Conservation (phyloP, 2,888 invertebrate genomes). For the Ophion costatus region DNA sequence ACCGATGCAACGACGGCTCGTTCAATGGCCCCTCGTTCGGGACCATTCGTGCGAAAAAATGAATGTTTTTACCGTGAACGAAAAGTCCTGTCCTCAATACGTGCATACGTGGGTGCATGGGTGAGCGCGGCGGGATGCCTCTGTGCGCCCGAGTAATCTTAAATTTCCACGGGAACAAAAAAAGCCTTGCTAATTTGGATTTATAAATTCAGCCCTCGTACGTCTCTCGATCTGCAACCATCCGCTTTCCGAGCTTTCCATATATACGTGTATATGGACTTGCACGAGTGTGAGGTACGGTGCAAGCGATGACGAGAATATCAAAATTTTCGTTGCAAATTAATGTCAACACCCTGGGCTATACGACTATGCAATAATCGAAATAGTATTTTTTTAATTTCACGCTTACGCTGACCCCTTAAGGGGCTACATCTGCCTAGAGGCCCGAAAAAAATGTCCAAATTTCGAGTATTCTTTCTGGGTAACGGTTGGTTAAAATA, state of each 20-base stretch:
- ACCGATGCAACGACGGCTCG: slow-evolving; percentile 52
- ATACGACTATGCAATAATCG: no score
- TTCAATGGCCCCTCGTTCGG: slow-evolving; percentile 45
- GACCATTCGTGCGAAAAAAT: slow-evolving; percentile 62
- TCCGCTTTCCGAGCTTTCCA: background rate
- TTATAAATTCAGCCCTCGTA: slow-evolving; percentile 11
- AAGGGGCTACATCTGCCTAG: no score
- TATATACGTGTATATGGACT: background rate
- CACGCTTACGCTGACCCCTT: no score
- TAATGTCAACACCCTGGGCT: no score
- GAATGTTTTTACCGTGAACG: slow-evolving; percentile 47
- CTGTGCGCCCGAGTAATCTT: background rate
- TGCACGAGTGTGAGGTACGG: background rate
- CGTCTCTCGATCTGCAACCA: background rate
- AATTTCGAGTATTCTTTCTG: no score
- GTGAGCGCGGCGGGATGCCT: background rate
- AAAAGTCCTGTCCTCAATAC: background rate
- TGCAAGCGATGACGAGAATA: background rate
- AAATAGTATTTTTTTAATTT: no score
- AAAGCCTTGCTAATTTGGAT: slow-evolving; percentile 38
- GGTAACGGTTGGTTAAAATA: no score
- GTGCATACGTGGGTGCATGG: background rate
- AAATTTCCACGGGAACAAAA: slow-evolving; percentile 2
- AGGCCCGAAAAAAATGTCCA: no score
- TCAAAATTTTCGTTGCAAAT: no score